Evolutionary conservation across 2,888 invertebrate genomes (phyloP).

Genomic region (Chirona hameri): DNA sequence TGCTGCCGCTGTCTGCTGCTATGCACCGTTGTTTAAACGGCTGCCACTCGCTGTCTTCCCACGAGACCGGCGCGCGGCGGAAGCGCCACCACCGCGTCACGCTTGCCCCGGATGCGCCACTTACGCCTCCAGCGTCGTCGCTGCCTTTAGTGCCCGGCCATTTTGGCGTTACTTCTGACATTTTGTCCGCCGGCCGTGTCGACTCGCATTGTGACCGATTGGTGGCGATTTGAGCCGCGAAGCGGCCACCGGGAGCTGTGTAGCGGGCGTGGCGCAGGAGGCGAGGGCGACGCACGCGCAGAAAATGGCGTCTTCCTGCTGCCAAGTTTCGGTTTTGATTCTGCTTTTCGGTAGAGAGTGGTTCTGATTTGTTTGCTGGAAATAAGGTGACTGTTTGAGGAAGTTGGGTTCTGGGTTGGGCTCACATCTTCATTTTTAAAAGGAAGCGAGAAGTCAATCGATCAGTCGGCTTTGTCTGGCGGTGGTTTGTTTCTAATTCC

Average conservation of each 20-base stretch:
- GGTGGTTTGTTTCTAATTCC: too few species aligned
- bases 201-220: neutral
- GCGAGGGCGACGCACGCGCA: neutral
- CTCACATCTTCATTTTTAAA: too few species aligned
- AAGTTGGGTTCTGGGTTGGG: too few species aligned
- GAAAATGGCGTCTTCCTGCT: neutral
- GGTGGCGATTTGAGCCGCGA: neutral
- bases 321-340: too few species aligned
- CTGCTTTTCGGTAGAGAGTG: too few species aligned
- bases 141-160: neutral
- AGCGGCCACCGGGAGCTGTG: neutral
- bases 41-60: neutral
- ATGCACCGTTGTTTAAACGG: neutral
- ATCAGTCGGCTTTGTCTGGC: too few species aligned
- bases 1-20: neutral
- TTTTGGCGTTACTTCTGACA: neutral
- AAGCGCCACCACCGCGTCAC: neutral
- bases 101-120: neutral
- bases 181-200: neutral
- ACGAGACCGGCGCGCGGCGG: neutral
- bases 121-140: neutral
- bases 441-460: too few species aligned
- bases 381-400: too few species aligned
- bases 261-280: neutral
- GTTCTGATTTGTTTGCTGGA: too few species aligned